Evolutionary conservation across 2,888 invertebrate genomes (phyloP), one percentile per base, ranked within the genome.

Genomic region (Dolichomitus sp.): DNA sequence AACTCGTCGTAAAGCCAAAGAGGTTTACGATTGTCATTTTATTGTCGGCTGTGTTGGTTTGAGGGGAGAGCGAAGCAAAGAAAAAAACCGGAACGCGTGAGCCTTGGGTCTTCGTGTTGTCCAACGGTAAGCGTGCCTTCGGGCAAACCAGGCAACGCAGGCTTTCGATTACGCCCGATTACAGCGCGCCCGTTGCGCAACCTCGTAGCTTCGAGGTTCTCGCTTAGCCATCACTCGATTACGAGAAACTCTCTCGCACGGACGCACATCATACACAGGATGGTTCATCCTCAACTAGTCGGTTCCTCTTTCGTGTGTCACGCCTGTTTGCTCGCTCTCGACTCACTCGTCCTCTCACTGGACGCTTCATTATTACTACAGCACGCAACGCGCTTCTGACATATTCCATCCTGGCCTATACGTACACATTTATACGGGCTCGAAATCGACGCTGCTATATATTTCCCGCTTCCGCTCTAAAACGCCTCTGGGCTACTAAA

Each of bases 401-500:
- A 69, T 54, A 54, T 19, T 14, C 68, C 45, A 42, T 70, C 57
- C 50, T 69, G 45, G n/a, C 61, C 17, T 40, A 57, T 27, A 63
- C 40, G 23, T 23, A 42, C 45, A 23, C 45, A 1, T 4, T 52
- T 52, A 59, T 57, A 57, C 65, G 57, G n/a, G 17, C 27, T 61
- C 27, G 12, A 45, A 54, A 70, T 70, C 54, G 65, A 52, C 73
- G 65, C 48, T 75, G 65, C 48, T 75, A 66, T 54, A 61, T 79
- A 72, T 79, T 79, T 82, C 70, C 37, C 50, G 45, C 82, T 82
- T 82, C 82, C 82, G 82, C 65, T 82, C 75, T 75, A 75, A 66
- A 82, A 82, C 75, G 79, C 79, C 82, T 79, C 70, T 65, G 75
- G 82, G 72, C 65, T 52, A 79, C 82, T 82, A 82, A 82, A 82